Evolutionary conservation across 2,797 vertebrate genomes (phyloP), one percentile per base, ranked within the genome.

Genomic region (Xenentodon cancila): DNA sequence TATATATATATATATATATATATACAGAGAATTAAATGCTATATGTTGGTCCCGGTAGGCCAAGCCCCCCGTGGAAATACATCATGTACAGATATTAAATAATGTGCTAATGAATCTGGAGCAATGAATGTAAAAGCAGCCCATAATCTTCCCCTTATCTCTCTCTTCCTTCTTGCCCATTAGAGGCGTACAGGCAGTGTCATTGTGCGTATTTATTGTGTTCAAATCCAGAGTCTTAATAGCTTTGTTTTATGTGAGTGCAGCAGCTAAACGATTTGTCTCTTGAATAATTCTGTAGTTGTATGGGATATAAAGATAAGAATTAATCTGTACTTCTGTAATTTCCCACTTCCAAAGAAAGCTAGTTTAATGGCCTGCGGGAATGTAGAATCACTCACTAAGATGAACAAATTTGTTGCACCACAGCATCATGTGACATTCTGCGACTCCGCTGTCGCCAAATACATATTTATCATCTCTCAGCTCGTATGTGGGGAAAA

Each of bases 241-340:
- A 74, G 84, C 80, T 85, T 85, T 87, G 88, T 86, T 88, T 90
- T 81, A 87, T 89, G 84, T 84, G 79, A 44, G 22, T 55, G 77
- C 64, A 68, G 69, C 74, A 78, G 66, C 74, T 59, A 84, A 89
- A 88, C 82, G 70, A 86, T 81, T 87, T 79, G 81, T 84, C 75
- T 80, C 58, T 77, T 5, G 2, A 79, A 71, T 75, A 77, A 80
- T 82, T 81, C 64, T 64, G 61, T 45, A 75, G 49, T 87, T 85
- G 79, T 79, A 81, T 84, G 84, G 86, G 81, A 84, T 77, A 80
- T 81, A 86, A 85, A 89, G 87, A 90, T 88, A 87, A 84, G 83
- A 74, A 74, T 81, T 79, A 78, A 81, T 90, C 75, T 81, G 68
- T 79, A 66, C 79, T 82, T 81, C 69, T 81, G 66, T 82, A 69